These are phyloP conservation scores for Diaphora mendica DNA, from an alignment of 2,888 invertebrate species.

Conservation along the genomic window DNA sequence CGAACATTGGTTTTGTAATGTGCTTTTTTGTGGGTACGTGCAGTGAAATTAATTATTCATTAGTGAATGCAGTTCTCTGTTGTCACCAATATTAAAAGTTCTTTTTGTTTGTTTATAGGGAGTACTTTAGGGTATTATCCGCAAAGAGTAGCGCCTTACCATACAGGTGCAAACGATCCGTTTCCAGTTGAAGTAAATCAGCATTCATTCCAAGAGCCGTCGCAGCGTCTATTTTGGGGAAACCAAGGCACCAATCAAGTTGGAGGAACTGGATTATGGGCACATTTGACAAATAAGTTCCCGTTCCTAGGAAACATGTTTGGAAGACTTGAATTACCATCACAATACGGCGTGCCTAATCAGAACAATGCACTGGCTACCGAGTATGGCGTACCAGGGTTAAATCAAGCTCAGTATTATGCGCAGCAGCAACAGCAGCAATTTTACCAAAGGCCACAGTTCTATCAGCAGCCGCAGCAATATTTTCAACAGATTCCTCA, in stretches of 20 bases:
- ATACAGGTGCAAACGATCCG: constrained; percentile 71
- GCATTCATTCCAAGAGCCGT: constrained; percentile 68
- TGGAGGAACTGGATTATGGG: constrained; percentile 79
- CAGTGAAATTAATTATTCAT: constrained; percentile 52
- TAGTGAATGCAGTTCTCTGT: constrained; percentile 28
- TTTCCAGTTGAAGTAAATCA: constrained; percentile 65
- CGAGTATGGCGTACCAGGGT: constrained; percentile 54
- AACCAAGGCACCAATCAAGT: constrained; percentile 78
- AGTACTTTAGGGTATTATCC: constrained; percentile 72
- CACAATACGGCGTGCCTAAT: constrained; percentile 66
- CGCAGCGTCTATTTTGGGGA: constrained; percentile 78
- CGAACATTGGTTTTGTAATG: constrained; percentile 70
- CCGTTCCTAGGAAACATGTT: constrained; percentile 79
- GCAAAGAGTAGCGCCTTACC: constrained; percentile 73
- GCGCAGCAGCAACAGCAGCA: constrained; percentile 52
- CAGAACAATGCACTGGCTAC: constrained; percentile 50
- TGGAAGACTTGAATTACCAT: constrained; percentile 74
- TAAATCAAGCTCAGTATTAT: constrained; percentile 42
- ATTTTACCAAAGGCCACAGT: constrained; percentile 45
- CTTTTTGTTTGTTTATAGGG: constrained; percentile 66
- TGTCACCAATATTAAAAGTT: constrained; percentile 26
- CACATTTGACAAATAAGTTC: constrained; percentile 78
- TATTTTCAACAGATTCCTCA: constrained; percentile 55
- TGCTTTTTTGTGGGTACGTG: constrained; percentile 80
- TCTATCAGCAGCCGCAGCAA: constrained; percentile 49